Evolutionary conservation across 2,888 invertebrate species (phyloP), one percentile per base, ranked within the genome.

Genomic region (Watsonalla cultraria): DNA sequence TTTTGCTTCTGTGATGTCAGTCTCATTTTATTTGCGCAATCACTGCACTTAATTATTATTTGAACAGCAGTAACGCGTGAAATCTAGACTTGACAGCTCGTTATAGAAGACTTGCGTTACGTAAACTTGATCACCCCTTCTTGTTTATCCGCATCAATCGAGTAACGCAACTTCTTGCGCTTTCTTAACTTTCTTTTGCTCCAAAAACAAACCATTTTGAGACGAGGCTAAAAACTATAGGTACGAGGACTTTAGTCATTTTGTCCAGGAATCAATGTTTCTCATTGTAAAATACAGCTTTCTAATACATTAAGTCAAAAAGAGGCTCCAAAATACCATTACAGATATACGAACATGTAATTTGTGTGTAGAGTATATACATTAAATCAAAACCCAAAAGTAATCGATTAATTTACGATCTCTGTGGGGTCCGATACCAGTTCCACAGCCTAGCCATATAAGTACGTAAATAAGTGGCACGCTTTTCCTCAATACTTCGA

Each of bases 31-130:
- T 62, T 68, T 66, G 65, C 73, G 62, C 72, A 74, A 73, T 67
- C 66, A 66, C 67, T 60, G 63, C 62, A 59, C 65, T 68, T 73
- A 73, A 75, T 73, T 69, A 68, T 70, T 68, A 62, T 75, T 68
- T 57, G 58, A 65, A 39, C 39, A 61, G 58, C 56, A 58, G 53
- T 73, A 73, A 74, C 66, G 66, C 64, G 62, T 64, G 59, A 15
- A 14, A 62, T 62, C 66, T 60, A 68, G 61, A 66, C 59, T 65
- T 64, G 64, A 62, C 63, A 62, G 54, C 48, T 47, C 55, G 54
- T 45, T 54, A 55, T 52, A 64, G 54, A 34, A 51, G 54, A 54
- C 59, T 62, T 51, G 60, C 60, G 51, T 74, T 74, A 59, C 65
- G 59, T 62, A 74, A 75, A 57, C 58, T 59, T 60, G 64, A 64